These are phyloP conservation scores for Neolamprologus brichardi DNA, from an alignment of 2,113 vertebrate species.

Conservation along the genomic window DNA sequence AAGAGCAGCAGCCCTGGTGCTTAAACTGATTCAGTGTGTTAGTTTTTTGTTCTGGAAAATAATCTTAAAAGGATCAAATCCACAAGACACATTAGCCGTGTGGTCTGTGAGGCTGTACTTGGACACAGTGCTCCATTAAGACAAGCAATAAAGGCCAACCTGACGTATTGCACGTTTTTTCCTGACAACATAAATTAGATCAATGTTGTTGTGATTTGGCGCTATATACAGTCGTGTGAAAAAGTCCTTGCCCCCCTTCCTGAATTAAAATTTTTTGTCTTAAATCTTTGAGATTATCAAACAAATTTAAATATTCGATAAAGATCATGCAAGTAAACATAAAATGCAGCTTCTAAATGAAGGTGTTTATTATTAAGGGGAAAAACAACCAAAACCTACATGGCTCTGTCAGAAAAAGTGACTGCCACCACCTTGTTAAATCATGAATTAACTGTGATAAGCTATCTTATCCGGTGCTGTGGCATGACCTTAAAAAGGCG, in stretches of 20 bases:
- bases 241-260: background rate
- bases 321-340: background rate
- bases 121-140: background rate
- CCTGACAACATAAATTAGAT: background rate
- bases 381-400: background rate
- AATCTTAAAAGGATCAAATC: background rate
- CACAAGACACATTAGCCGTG: background rate
- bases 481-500: background rate
- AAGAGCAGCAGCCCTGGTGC: background rate
- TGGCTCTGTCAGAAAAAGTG: background rate
- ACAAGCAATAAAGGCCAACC: background rate
- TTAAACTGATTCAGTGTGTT: background rate
- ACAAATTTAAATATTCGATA: background rate
- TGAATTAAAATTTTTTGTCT: background rate
- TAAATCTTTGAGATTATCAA: background rate
- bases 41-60: background rate
- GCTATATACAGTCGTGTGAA: background rate
- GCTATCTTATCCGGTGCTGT: background rate
- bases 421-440: background rate
- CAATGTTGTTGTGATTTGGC: background rate
- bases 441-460: background rate
- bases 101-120: background rate
- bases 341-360: background rate
- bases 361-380: background rate
- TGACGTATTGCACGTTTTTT: background rate